Percentiles rank a stretch among this genome's conserved stretches.
These are phyloP conservation scores for Eutolmus rufibarbis DNA, from an alignment of 2,888 invertebrate genomes.

Conservation along the genomic window DNA sequence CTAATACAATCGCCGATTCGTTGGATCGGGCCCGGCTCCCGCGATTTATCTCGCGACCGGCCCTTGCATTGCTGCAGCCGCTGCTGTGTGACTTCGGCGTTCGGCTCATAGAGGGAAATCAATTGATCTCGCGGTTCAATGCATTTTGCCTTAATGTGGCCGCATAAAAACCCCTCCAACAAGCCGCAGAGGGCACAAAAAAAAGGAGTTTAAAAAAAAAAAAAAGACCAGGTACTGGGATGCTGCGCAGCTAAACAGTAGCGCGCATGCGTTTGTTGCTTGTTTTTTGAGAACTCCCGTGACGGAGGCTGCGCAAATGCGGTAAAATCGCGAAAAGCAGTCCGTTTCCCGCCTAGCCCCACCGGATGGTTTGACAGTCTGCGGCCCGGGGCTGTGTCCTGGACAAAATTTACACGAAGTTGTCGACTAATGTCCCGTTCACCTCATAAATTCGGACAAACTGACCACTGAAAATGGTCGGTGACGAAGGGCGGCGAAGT, in stretches of 20 bases:
- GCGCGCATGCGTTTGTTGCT: background rate
- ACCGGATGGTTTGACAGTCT: background rate
- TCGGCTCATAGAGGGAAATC: constrained; percentile 30
- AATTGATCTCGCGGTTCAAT: constrained; percentile 36
- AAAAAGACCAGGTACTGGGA: background rate
- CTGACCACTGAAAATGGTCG: constrained; percentile 10
- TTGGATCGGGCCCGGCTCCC: constrained; percentile 5
- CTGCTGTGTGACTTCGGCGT: background rate
- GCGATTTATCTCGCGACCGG: constrained; percentile 16
- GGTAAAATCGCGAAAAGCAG: background rate
- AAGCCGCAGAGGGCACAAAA: background rate
- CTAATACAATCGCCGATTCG: constrained; percentile 37
- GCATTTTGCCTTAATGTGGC: constrained; percentile 36
- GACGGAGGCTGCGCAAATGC: background rate
- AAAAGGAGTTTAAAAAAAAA: background rate
- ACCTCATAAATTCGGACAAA: constrained; percentile 47
- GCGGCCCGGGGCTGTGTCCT: background rate
- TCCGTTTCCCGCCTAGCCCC: background rate
- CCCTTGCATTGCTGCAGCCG: background rate
- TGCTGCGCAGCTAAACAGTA: background rate
- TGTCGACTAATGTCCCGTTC: constrained; percentile 46
- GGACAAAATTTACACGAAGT: constrained; percentile 43
- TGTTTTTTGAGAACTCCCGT: background rate
- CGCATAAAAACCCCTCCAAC: constrained; percentile 27
- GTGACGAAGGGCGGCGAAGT: constrained; percentile 33